Percentiles rank a stretch among this genome's conserved stretches.
Conservation (phyloP, 2,888 invertebrate species). For the Pseudeuparius sepicola region DNA sequence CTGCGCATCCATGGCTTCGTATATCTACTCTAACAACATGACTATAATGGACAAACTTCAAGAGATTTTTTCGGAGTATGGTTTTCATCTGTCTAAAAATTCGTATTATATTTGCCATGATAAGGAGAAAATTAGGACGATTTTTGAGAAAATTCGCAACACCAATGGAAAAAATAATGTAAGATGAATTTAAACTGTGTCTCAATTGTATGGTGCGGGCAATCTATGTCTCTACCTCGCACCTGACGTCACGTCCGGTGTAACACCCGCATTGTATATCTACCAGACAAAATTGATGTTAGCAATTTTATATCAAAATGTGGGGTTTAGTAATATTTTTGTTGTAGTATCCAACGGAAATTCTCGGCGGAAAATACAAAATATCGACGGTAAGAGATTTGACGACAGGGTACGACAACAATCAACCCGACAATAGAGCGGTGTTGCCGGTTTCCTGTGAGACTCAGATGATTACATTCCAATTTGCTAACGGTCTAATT, state of each 20-base stretch:
- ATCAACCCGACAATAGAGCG: constrained; percentile 57
- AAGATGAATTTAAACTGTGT: too few relatives aligned
- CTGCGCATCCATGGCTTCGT: constrained; percentile 63
- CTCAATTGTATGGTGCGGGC: too few relatives aligned
- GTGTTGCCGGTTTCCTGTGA: constrained; percentile 55
- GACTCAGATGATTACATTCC: constrained; percentile 91
- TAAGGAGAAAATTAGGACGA: constrained; percentile 51
- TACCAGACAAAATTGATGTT: too few relatives aligned
- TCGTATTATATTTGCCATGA: constrained; percentile 87
- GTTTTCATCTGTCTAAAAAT: constrained; percentile 78
- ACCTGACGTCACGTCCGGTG: too few relatives aligned
- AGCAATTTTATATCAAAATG: too few relatives aligned
- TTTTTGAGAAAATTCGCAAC: constrained; percentile 78
- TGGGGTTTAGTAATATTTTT: too few relatives aligned
- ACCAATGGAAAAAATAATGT: constrained; percentile 53
- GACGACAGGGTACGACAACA: constrained; percentile 76
- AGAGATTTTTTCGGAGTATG: constrained; percentile 74
- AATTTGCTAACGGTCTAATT: constrained; percentile 75
- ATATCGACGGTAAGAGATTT: constrained; percentile 75
- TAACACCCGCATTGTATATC: too few relatives aligned
- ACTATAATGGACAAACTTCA: constrained; percentile 55
- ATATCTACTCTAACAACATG: constrained; percentile 51
- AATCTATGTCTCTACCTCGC: too few relatives aligned
- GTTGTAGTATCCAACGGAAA: constrained; percentile 60
- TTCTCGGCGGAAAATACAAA: constrained; percentile 51